Percentiles rank a stretch among this genome's conserved stretches.
These are phyloP conservation scores for Heteronetta atricapilla DNA, from an alignment of 2,113 vertebrate species.

Conservation along the genomic window DNA sequence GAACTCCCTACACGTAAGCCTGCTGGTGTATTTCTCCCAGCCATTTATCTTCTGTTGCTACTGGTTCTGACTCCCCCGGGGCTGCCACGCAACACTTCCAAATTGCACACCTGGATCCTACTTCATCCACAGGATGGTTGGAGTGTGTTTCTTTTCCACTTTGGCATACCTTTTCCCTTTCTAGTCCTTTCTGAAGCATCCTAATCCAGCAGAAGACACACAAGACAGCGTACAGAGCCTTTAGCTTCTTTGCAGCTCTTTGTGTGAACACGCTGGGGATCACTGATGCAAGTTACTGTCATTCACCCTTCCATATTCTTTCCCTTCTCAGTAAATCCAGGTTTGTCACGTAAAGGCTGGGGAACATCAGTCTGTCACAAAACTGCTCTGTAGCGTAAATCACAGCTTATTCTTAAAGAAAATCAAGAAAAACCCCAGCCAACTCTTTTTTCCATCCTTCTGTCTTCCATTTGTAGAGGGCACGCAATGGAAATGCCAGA, in stretches of 20 bases:
- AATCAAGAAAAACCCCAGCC: background rate
- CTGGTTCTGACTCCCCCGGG: background rate
- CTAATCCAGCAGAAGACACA: background rate
- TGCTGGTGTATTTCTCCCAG: background rate
- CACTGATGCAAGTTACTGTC: background rate
- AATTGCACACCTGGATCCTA: background rate
- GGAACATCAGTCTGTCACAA: background rate
- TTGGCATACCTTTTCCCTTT: background rate
- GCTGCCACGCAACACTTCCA: background rate
- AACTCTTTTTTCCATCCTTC: background rate
- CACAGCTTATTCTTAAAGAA: background rate
- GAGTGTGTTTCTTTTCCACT: background rate
- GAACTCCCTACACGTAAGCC: background rate
- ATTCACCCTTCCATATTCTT: background rate
- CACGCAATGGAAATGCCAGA: background rate
- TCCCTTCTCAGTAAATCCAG: background rate
- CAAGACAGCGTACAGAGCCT: background rate
- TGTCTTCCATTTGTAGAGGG: accelerated
- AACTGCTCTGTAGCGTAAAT: background rate
- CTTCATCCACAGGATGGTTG: background rate
- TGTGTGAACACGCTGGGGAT: background rate
- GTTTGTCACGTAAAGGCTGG: background rate
- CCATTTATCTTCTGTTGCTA: background rate
- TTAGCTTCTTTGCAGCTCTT: background rate
- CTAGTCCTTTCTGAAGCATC: background rate